phyloP scores from a whole-genome alignment of 92 coral and sea anemone genomes.

The Plumapathes pennacea region DNA sequence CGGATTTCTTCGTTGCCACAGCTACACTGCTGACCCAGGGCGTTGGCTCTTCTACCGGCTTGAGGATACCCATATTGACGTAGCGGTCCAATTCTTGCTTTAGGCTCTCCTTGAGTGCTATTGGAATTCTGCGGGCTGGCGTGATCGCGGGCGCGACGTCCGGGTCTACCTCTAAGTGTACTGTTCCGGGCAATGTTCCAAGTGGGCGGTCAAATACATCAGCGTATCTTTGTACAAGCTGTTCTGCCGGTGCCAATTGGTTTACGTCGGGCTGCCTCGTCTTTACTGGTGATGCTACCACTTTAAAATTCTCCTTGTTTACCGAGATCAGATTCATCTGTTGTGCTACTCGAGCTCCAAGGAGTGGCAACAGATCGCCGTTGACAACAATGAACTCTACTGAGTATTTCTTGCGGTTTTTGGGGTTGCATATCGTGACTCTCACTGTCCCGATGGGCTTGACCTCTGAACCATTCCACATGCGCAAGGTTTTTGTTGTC shows the following conservation, averaged over 20 bases:
- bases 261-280: slow-evolving; percentile 4
- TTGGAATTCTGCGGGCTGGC: slow-evolving; percentile 39
- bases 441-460: slow-evolving; percentile 42
- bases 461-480: slow-evolving; percentile 55
- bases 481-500: slow-evolving; percentile 21
- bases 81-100: slow-evolving; percentile 25
- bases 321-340: slow-evolving; percentile 40
- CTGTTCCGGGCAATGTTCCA: slow-evolving; percentile 34
- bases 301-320: slow-evolving; percentile 37
- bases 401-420: slow-evolving; percentile 40
- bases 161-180: slow-evolving; percentile 15
- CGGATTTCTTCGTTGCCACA: slow-evolving; percentile 44
- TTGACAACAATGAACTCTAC: slow-evolving; percentile 52
- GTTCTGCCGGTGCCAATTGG: slow-evolving; percentile 7
- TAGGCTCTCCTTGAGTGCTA: slow-evolving; percentile 39
- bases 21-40: slow-evolving; percentile 57
- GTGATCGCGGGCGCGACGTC: slow-evolving; percentile 28
- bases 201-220: slow-evolving; percentile 40
- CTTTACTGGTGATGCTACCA: background rate
- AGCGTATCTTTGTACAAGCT: slow-evolving; percentile 11
- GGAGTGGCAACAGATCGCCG: slow-evolving; percentile 31
- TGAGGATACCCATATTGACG: slow-evolving; percentile 14
- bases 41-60: slow-evolving; percentile 37
- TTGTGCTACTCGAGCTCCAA: slow-evolving; percentile 42
- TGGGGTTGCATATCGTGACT: slow-evolving; percentile 26